Conservation (phyloP, 1,140 invertebrate genomes). For the Drosophila carrolli region DNA sequence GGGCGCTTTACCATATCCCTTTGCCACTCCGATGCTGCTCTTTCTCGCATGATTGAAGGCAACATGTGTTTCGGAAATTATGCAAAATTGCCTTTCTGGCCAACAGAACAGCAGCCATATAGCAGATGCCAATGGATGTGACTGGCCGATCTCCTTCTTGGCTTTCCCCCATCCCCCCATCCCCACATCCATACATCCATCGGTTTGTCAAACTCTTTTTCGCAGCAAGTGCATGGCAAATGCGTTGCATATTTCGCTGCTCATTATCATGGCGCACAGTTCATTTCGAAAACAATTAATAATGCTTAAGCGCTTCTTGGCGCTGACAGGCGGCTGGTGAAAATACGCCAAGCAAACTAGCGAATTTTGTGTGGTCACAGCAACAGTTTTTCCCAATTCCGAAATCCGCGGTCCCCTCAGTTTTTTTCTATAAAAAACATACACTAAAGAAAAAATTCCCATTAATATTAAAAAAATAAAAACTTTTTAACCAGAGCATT, state of each 20-base stretch:
- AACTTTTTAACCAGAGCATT: too few relatives aligned
- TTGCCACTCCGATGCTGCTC: conserved; percentile 40
- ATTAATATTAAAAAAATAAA: too few relatives aligned
- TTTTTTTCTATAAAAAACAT: neutral
- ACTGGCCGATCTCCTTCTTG: conserved; percentile 22
- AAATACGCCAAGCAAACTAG: conserved; percentile 43
- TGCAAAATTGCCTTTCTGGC: conserved; percentile 77
- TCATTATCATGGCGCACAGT: conserved; percentile 78
- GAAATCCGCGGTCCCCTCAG: neutral
- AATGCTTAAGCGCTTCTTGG: conserved; percentile 81
- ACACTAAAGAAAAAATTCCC: neutral
- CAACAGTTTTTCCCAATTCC: conserved; percentile 1
- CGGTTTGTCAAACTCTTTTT: conserved; percentile 43
- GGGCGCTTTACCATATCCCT: conserved; percentile 54
- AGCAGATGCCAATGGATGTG: conserved; percentile 59
- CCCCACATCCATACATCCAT: conserved; percentile 31
- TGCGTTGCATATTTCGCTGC: conserved; percentile 75
- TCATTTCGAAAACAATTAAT: conserved; percentile 80
- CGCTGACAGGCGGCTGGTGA: conserved; percentile 60
- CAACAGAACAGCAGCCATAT: conserved; percentile 35
- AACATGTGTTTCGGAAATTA: conserved; percentile 84
- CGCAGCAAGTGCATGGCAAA: conserved; percentile 21
- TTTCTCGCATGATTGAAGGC: conserved; percentile 81
- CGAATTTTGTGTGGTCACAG: conserved; percentile 53
- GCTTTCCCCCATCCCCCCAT: conserved; percentile 18